Base-by-base conservation (phyloP, 2,888 invertebrate genomes). In the Biston betularia region DNA sequence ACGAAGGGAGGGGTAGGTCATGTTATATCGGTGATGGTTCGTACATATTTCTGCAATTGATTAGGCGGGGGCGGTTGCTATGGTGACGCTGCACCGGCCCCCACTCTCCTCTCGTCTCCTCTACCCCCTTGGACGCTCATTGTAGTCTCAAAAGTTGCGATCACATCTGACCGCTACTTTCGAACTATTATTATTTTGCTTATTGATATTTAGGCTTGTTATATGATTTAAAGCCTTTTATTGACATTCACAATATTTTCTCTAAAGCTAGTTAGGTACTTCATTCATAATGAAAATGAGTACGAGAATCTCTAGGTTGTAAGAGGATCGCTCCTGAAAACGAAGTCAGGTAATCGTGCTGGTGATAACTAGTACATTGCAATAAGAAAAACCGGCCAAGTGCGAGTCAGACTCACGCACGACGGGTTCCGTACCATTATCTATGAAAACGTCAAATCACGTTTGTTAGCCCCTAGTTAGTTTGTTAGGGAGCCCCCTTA, bases 41-140 rank as follows among this genome's bases (percentile, higher is more conserved):
- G 89, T 93, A 93, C 93, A 94, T 94, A 93, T 93, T 93, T 93
- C 93, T 94, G 93, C 93, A 94, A 93, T 94, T 93, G 93, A 93
- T 94, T 94, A 93, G 93, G 89, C 90, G 90, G 91, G 93, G 92
- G 88, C 89, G 92, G 93, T 93, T 84, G 88, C 87, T 87, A 91
- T 92, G 89, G 85, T 80, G 80, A 92, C 91, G 79, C 77, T 80
- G 84, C 84, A 84, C 79, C 77, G 80, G 59, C 73, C 75, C 70
- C 71, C 46, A 68, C 70, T 68, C 75, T 75, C 69, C 67, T 65
- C 66, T 34, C 48, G 55, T 59, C 63, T 63, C 68, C 64, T 58
- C 64, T 63, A 63, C 67, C 69, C 69, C 69, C 74, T 58, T 55
- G 72, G 75, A 8, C 50, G 50, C 81, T 83, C 85, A 83, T 85